Base-by-base conservation (phyloP, 2,113 vertebrate species). In the Ceyx melanurus region DNA sequence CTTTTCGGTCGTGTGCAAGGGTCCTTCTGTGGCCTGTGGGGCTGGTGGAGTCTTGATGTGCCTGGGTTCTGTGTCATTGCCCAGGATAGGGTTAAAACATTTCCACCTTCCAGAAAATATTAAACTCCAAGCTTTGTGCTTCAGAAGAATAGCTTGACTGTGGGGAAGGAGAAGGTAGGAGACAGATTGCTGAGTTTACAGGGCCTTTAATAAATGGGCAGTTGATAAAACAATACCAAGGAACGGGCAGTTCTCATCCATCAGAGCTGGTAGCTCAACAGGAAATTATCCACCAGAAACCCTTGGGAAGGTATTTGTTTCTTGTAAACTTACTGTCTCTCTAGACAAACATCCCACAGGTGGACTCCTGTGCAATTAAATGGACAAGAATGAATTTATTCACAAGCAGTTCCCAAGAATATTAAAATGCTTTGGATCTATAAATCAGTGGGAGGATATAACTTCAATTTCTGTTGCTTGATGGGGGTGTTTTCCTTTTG, bases 161-260 rank as follows among this genome's bases (percentile, higher is more conserved):
- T 61, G 62, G 65, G 78, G 84, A 96, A 89, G 66, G 82, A 90
- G 92, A 91, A 87, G 42, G 75, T 40, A 6, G 37, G 50, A 90
- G 85, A 85, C 72, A 96, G 96, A 93, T 94, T 93, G 73, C 94
- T 89, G 85, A 90, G 89, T 74, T 96, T 90, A 31, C 76, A 74
- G 93, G 70, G 75, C 81, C 78, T 97, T 97, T 97, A 97, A 97
- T 97, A 97, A 98, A 95, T 85, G 83, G 82, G 53, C 76, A 84
- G 92, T 96, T 97, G 97, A 97, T 97, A 98, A 96, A 96, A 97
- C 95, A 96, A 96, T 96, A 96, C 93, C 92, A 96, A 96, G 92
- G 94, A 94, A 92, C 82, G 26, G 92, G 86, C 93, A 94, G 94
- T 97, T 97, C 93, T 97, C 96, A 95, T 97, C 96, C 92, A 3